A percentile compares a stretch with the other conserved stretches of the same genome.
These are phyloP conservation scores for Xanthia icteritia DNA, from an alignment of 2,888 invertebrate species.

Conservation along the genomic window DNA sequence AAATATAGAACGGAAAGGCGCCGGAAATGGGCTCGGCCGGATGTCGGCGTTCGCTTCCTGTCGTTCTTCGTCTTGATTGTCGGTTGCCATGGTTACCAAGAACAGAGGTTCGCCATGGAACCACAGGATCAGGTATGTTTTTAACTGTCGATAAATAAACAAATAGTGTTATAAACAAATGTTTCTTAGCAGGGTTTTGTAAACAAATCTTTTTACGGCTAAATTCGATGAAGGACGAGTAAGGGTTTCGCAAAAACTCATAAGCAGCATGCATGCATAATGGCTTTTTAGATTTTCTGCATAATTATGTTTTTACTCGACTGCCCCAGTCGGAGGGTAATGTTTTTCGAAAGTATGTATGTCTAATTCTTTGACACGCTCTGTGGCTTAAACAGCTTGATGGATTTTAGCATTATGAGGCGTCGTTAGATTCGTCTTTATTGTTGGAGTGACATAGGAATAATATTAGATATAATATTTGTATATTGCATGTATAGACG, in stretches of 20 bases:
- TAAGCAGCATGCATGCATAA: neutral
- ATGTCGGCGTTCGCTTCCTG: constrained; percentile 81
- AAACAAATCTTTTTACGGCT: neutral
- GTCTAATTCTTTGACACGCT: too few species aligned
- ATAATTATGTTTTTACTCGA: neutral
- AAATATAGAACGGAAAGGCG: constrained; percentile 81
- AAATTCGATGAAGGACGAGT: constrained; percentile 19
- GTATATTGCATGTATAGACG: too few species aligned
- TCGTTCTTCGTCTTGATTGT: constrained; percentile 75
- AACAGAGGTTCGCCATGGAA: constrained; percentile 97
- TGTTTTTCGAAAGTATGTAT: too few species aligned
- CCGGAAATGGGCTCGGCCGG: constrained; percentile 80
- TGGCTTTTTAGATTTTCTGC: neutral
- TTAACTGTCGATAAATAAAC: constrained; percentile 44
- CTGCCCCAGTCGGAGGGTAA: too few species aligned
- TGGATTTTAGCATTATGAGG: too few species aligned
- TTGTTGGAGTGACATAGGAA: too few species aligned
- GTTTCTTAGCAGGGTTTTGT: constrained; percentile 33
- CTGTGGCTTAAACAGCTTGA: too few species aligned
- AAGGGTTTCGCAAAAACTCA: neutral
- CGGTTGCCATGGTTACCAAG: constrained; percentile 85
- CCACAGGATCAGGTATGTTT: constrained; percentile 93
- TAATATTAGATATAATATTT: too few species aligned
- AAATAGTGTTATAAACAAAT: constrained; percentile 32
- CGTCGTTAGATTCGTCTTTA: too few species aligned